These are phyloP conservation scores for Pygoscelis antarcticus DNA, from an alignment of 2,113 vertebrate species.

Conservation along the genomic window DNA sequence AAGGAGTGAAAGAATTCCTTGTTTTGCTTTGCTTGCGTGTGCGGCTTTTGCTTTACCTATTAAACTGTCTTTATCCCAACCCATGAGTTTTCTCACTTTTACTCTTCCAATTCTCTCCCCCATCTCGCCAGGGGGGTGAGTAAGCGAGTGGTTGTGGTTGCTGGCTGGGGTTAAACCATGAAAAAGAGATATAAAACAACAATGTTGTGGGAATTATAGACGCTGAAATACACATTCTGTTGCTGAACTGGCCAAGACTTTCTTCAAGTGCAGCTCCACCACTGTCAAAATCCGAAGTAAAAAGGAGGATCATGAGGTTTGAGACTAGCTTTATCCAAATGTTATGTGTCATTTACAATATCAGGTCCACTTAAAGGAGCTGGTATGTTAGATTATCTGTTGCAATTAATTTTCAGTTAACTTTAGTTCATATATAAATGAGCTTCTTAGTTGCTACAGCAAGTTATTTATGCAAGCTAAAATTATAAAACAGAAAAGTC, in stretches of 20 bases:
- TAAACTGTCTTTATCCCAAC: no score
- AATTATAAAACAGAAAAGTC: neutral
- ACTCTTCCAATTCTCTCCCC: no score
- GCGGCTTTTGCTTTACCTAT: no score
- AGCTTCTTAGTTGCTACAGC: neutral
- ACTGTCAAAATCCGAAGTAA: neutral
- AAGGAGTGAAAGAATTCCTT: no score
- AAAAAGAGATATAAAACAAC: neutral
- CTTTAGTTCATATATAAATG: neutral
- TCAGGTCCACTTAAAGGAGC: neutral
- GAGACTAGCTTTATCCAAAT: neutral
- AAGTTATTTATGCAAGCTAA: neutral
- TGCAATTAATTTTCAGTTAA: neutral
- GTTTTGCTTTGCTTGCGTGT: no score
- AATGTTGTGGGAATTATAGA: neutral
- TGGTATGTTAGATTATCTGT: neutral
- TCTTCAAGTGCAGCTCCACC: neutral
- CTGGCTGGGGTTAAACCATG: no score
- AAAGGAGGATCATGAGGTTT: neutral
- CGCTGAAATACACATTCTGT: neutral
- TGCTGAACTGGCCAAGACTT: neutral
- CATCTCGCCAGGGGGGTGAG: no score
- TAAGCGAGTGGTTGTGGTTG: no score
- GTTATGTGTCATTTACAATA: neutral
- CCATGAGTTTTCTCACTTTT: no score